Evolutionary conservation across 2,888 invertebrate genomes (phyloP), one percentile per base, ranked within the genome.

Genomic region (Eupeodes latifasciatus): DNA sequence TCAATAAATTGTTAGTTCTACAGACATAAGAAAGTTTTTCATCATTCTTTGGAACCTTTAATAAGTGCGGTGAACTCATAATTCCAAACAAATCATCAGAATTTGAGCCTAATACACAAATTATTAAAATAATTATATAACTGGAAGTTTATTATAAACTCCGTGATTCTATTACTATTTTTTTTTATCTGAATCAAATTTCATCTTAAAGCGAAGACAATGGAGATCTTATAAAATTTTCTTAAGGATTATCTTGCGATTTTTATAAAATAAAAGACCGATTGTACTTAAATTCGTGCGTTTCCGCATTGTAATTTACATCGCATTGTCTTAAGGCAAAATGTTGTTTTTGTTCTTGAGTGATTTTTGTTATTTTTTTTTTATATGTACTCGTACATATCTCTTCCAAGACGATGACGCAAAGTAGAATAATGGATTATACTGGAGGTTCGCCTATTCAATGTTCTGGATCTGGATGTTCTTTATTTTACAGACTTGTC

Each of bases 141-240:
- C 16, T 44, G 62, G 62, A 62, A 62, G 61, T 62, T 40, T 27
- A 34, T 57, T 14, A 14, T 59, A 34, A 36, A 36, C 7, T 36
- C 14, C 34, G 27, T 59, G 5, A 5, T 12, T 9, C 4, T 12
- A 34, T 14, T 34, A 27, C 27, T 59, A 14, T 59, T 61, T 34
- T 10, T 34, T 10, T n/a, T 9, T 9, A 1, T n/a, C 10, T 16
- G 6, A 62, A 12, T n/a, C 11, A 27, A 44, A 12, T 1, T 19
- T 64, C 47, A 16, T 66, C 27, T 47, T 47, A n/a, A 49, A 49
- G 19, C n/a, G 2, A 49, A 66, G 47, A 66, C 66, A 66, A 47
- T 49, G 49, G 66, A 27, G 66, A 49, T 49, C 14, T 66, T 44
- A 66, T 47, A 47, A 49, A 27, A 66, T 49, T 47, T 66, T 66